Evolutionary conservation across 1,140 invertebrate genomes (phyloP).

Genomic region (Listronotus oregonensis): DNA sequence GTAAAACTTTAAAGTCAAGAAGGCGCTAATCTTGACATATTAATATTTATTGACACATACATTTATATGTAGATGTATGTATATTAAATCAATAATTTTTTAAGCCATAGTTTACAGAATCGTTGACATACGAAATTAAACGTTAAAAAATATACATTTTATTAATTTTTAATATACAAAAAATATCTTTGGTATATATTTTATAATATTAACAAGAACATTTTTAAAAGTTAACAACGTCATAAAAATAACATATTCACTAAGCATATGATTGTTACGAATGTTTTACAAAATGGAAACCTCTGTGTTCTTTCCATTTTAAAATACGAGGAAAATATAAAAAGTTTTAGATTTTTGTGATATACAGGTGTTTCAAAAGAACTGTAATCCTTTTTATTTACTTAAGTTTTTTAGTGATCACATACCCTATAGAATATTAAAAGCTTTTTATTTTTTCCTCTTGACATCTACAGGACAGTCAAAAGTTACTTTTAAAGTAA

Average conservation of each 20-base stretch:
- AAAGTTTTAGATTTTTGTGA: not conserved
- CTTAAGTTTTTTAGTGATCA: too few species aligned
- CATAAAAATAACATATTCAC: constrained; percentile 35
- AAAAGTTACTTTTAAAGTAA: not conserved
- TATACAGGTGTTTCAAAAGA: too few species aligned
- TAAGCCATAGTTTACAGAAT: constrained; percentile 17
- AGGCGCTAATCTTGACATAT: too few species aligned
- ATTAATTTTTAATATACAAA: constrained; percentile 52
- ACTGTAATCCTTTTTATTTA: too few species aligned
- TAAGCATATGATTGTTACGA: constrained; percentile 30
- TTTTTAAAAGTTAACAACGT: constrained; percentile 44
- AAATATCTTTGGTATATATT: constrained; percentile 55
- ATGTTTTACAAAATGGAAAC: not conserved
- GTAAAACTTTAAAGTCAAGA: too few species aligned
- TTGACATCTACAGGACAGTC: not conserved
- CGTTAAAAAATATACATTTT: constrained; percentile 52
- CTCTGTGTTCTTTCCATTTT: constrained; percentile 1
- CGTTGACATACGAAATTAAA: constrained; percentile 44
- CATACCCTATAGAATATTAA: too few species aligned
- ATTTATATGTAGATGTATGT: too few species aligned
- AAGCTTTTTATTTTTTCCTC: too few species aligned
- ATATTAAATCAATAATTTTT: too few species aligned
- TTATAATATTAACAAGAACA: constrained; percentile 50
- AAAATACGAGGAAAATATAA: not conserved
- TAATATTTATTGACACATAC: too few species aligned